phyloP scores from a whole-genome alignment of 35 echinoderm and acorn worm genomes.

The Lytechinus variegatus region DNA sequence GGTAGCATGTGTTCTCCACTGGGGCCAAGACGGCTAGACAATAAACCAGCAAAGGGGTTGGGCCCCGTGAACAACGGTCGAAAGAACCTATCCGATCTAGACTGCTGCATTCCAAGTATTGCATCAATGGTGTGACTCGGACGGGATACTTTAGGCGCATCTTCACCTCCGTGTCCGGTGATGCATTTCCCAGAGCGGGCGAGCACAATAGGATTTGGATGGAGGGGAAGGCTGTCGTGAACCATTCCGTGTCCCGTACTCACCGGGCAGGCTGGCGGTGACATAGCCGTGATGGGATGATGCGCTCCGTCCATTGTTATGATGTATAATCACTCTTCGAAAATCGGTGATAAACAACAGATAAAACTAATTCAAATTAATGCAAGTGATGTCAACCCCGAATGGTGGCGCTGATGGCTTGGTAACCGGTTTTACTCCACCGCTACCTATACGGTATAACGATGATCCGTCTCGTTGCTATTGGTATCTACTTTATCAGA shows the following conservation, averaged over 20 bases:
- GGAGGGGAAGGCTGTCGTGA: background rate
- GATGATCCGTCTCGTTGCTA: background rate
- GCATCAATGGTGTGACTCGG: constrained; percentile 58
- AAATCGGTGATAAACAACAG: background rate
- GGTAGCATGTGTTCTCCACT: background rate
- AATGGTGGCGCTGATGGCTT: background rate
- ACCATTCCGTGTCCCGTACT: background rate
- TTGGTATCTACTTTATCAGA: background rate
- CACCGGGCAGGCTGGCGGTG: background rate
- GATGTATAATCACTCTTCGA: background rate
- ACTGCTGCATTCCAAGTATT: constrained; percentile 46
- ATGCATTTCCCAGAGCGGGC: background rate
- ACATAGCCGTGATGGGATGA: background rate
- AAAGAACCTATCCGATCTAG: background rate
- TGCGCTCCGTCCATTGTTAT: constrained; percentile 8
- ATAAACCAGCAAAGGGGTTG: background rate
- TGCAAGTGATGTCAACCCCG: background rate
- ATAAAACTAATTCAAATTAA: background rate
- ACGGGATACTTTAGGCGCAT: background rate
- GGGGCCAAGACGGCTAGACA: background rate
- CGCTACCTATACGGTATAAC: background rate
- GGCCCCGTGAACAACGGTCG: background rate
- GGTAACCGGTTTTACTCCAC: background rate
- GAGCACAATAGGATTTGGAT: background rate
- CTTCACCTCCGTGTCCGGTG: background rate